Evolutionary conservation across 2,113 vertebrate species (phyloP), one percentile per base, ranked within the genome.

Genomic region (Pluvialis apricaria): DNA sequence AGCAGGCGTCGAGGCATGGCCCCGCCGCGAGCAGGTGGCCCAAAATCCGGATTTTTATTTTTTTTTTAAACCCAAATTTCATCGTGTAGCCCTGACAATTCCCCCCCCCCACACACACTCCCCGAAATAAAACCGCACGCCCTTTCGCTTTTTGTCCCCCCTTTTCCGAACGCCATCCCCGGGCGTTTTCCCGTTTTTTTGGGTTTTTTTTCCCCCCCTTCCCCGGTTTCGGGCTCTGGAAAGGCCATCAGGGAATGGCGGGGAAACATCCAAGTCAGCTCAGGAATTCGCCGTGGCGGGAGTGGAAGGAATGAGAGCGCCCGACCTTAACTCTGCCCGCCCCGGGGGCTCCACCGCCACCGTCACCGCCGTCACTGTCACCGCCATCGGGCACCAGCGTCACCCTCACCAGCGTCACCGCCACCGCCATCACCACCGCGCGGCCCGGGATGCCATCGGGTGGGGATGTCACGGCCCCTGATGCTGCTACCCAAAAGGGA

Each of bases 251-350:
- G 81, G 65, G 70, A 36, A 49, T 31, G 6, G 52, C 73, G 24
- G 55, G 55, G 79, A 84, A 62, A 7, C 34, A 49, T 79, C 60
- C 83, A 64, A 64, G 68, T 58, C 44, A 70, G 76, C 71, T 85
- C 66, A 78, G 92, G 92, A 94, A 94, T 94, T 78, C 58, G 66
- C 40, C 40, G 52, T 40, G 72, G 64, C 73, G n/a, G 66, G 80
- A 86, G 69, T 82, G 88, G 81, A 94, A 94, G 92, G 88, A 95
- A 94, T 94, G 94, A 86, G 26, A 45, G 80, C 49, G 22, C 44
- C 51, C 32, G 36, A 22, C 68, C 61, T 92, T 92, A 92, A 92
- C 90, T 86, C 90, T 91, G 89, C 89, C 73, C 34, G 32, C 28
- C 88, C 65, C 80, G 13, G 73, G 42, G 26, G 24, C 65, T 20